These are phyloP conservation scores for Acronicta leporina DNA, from an alignment of 2,888 invertebrate genomes.

Conservation along the genomic window DNA sequence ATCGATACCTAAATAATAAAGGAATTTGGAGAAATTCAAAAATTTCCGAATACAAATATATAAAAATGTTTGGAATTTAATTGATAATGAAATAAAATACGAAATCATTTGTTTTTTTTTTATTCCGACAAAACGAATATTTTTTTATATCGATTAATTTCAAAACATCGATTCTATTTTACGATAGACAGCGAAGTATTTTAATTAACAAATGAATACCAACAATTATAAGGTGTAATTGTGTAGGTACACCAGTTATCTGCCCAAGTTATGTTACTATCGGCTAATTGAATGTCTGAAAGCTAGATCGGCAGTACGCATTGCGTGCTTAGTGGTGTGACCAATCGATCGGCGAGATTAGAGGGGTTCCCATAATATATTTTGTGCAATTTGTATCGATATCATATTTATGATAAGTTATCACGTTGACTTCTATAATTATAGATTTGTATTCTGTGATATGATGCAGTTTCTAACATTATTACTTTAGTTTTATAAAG, in stretches of 20 bases:
- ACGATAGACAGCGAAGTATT: conserved; percentile 53
- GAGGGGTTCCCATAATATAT: conserved; percentile 35
- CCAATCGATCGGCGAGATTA: conserved; percentile 45
- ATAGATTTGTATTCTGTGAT: too few relatives aligned
- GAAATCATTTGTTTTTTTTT: background rate
- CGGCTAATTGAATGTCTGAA: conserved; percentile 56
- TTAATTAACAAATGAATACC: conserved; percentile 56
- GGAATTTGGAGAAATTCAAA: too few relatives aligned
- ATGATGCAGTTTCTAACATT: too few relatives aligned
- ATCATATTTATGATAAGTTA: conserved; percentile 7
- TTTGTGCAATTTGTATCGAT: conserved; percentile 24
- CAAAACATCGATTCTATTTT: conserved; percentile 41
- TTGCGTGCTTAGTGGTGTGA: conserved; percentile 46
- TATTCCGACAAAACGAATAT: conserved; percentile 17
- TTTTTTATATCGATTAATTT: conserved; percentile 31
- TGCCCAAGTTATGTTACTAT: conserved; percentile 48
- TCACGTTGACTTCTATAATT: too few relatives aligned
- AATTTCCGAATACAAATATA: too few relatives aligned
- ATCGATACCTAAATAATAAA: too few relatives aligned
- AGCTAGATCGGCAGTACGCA: conserved; percentile 46
- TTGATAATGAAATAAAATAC: too few relatives aligned
- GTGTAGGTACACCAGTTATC: conserved; percentile 50
- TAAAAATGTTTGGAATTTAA: too few relatives aligned
- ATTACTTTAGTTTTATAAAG: too few relatives aligned
- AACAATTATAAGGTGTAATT: conserved; percentile 60